These are phyloP conservation scores for Tauraco hartlaubi DNA, from an alignment of 2,797 vertebrate species.

Conservation along the genomic window DNA sequence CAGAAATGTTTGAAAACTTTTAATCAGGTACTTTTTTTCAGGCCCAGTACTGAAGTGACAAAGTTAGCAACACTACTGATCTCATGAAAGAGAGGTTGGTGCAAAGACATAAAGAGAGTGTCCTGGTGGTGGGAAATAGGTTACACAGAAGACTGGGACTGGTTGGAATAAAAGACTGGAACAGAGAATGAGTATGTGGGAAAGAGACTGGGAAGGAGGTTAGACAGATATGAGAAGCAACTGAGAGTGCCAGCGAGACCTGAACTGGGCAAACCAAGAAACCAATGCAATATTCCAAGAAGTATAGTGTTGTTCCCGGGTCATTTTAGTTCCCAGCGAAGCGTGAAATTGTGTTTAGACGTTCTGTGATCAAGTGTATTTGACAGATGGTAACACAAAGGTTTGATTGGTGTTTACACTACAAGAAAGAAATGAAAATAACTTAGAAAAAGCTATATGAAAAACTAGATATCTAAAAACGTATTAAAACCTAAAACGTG, in stretches of 20 bases:
- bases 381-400: no score
- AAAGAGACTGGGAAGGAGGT: background rate
- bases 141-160: background rate
- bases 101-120: background rate
- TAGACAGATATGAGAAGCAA: background rate
- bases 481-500: no score
- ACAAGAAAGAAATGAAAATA: no score
- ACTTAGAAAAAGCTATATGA: no score
- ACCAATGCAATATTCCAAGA: background rate
- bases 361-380: no score
- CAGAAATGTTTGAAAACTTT: background rate
- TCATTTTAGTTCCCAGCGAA: no score
- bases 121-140: background rate
- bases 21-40: background rate
- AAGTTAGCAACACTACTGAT: background rate
- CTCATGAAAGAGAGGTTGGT: background rate
- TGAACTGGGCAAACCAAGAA: background rate
- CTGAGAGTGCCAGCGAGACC: background rate
- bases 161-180: background rate
- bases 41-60: background rate
- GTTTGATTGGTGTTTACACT: no score
- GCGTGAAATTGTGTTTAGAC: no score
- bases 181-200: background rate
- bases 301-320: no score
- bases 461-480: no score